These are phyloP conservation scores for Anticlea derivata DNA, from an alignment of 2,888 invertebrate genomes.

Conservation along the genomic window DNA sequence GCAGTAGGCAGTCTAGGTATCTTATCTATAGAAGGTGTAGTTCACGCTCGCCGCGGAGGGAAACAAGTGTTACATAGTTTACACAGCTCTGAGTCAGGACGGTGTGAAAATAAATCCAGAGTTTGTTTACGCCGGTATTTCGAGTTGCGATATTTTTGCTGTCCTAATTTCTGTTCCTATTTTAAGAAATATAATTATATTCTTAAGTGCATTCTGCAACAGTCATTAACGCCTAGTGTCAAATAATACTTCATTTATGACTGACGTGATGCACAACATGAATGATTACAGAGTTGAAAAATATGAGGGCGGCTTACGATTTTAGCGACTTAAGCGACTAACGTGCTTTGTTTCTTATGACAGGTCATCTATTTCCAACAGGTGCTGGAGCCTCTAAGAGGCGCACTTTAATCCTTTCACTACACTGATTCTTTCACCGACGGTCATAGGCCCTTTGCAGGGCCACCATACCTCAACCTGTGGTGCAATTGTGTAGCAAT, in stretches of 20 bases:
- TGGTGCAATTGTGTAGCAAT: no score
- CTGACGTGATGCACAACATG: neutral
- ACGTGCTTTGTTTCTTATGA: neutral
- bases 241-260: constrained; percentile 1
- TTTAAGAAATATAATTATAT: constrained; percentile 9
- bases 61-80: no score
- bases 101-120: neutral
- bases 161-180: constrained; percentile 11
- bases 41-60: no score
- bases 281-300: constrained; percentile 2
- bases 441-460: no score
- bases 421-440: no score
- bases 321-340: neutral
- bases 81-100: constrained; percentile 5
- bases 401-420: no score
- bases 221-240: constrained; percentile 8
- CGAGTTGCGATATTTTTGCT: constrained; percentile 10
- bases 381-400: no score
- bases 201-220: constrained; percentile 7
- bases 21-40: no score
- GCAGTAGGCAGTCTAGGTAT: no score
- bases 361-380: neutral
- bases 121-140: constrained; percentile 18
- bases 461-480: no score
- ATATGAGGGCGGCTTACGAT: constrained; percentile 5